These are phyloP conservation scores for Leucophenga montana DNA, from an alignment of 2,888 invertebrate species.

Conservation along the genomic window DNA sequence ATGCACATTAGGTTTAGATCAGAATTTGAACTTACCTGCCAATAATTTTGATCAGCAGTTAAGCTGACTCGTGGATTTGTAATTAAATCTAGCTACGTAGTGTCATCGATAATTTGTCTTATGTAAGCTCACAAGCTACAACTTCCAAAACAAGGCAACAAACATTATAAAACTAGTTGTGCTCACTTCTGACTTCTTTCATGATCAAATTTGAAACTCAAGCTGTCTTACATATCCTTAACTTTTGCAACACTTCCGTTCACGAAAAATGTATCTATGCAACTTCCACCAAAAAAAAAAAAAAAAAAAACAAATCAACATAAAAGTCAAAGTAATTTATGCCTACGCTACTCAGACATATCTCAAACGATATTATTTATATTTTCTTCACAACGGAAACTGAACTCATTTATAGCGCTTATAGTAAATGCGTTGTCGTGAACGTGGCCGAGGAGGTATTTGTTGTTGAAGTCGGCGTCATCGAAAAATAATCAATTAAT, in stretches of 20 bases:
- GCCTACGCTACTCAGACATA: conserved; percentile 10
- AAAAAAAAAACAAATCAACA: not conserved
- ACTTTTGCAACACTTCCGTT: conserved; percentile 20
- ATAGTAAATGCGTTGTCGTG: conserved; percentile 28
- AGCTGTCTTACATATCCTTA: not conserved
- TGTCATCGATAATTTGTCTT: no score
- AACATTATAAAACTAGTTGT: no score
- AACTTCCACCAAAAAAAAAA: not conserved
- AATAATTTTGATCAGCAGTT: no score
- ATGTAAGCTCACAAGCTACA: no score
- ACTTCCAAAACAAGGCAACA: no score
- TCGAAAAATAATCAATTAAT: conserved; percentile 70
- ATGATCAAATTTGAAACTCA: no score
- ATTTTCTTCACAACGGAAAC: conserved; percentile 52
- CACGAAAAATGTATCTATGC: not conserved
- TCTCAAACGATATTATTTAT: conserved; percentile 39
- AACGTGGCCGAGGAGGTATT: conserved; percentile 1
- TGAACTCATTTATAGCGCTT: conserved; percentile 49
- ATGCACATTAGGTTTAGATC: no score
- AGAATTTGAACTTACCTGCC: no score
- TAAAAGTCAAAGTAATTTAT: conserved; percentile 14
- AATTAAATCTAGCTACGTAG: no score
- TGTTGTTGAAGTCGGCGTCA: conserved; percentile 37
- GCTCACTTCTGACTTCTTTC: no score
- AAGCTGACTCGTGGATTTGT: no score